Evolutionary conservation across 2,888 invertebrate species (phyloP).

Genomic region (Tetrapedia diversipes): DNA sequence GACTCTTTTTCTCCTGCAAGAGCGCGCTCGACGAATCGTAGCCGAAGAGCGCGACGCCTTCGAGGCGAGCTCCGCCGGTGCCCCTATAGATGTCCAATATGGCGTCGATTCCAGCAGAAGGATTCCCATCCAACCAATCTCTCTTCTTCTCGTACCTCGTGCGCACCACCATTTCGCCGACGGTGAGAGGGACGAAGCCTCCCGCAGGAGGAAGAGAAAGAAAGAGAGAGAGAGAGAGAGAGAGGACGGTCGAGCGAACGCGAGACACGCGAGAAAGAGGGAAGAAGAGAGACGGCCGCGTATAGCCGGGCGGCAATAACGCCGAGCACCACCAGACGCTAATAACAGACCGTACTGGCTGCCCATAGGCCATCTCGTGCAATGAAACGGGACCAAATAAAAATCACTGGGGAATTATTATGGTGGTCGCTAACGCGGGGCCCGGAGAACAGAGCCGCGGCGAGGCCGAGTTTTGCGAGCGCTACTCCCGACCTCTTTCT

Average conservation of each 20-base stretch:
- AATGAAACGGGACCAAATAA: conserved; percentile 82
- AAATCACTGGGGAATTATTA: conserved; percentile 82
- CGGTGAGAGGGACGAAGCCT: conserved; percentile 47
- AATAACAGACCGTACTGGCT: conserved; percentile 82
- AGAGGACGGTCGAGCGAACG: conserved; percentile 29
- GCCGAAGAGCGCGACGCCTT: too few relatives aligned
- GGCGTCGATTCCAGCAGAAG: conserved; percentile 73
- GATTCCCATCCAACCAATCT: conserved; percentile 77
- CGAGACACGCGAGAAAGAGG: conserved; percentile 59
- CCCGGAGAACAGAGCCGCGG: conserved; percentile 31
- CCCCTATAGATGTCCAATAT: conserved; percentile 64
- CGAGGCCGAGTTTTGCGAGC: conserved; percentile 54
- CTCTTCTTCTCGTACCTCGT: conserved; percentile 70
- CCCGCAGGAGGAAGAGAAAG: conserved; percentile 42
- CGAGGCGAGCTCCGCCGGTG: conserved; percentile 19
- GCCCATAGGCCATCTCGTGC: conserved; percentile 82
- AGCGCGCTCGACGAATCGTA: background rate
- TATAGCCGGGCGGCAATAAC: conserved; percentile 81
- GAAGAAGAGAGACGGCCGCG: conserved; percentile 73
- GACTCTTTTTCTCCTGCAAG: too few relatives aligned
- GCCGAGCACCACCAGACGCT: conserved; percentile 83
- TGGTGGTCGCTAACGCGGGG: conserved; percentile 78
- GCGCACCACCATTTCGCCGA: conserved; percentile 71
- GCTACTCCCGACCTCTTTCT: conserved; percentile 9
- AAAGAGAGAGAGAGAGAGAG: conserved; percentile 21